Evolutionary conservation across 2,113 vertebrate species (phyloP).

Genomic region (Indri indri): DNA sequence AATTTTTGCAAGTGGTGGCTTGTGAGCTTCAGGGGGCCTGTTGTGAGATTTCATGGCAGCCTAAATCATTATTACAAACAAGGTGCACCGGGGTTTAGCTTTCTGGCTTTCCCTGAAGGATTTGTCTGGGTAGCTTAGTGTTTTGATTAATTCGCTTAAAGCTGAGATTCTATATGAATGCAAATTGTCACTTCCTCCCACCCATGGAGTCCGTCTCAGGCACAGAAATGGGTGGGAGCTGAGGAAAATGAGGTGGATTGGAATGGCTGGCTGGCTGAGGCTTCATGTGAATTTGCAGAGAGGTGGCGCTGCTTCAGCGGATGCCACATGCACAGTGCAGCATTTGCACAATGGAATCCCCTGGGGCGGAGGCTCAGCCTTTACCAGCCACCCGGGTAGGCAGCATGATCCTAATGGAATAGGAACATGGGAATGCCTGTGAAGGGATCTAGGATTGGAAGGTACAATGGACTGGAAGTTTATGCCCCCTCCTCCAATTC

Average conservation of each 20-base stretch:
- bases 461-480: not conserved
- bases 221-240: not conserved
- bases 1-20: not conserved
- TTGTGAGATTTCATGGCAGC: not conserved
- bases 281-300: not conserved
- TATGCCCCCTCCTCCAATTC: not conserved
- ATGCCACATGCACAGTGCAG: not conserved
- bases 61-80: constrained; percentile 18
- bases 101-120: not conserved
- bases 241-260: not conserved
- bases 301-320: not conserved
- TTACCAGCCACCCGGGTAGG: too few species aligned
- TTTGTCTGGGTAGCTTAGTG: constrained; percentile 42
- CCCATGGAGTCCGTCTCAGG: not conserved
- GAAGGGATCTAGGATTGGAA: not conserved
- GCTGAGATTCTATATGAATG: constrained; percentile 54
- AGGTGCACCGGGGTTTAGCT: not conserved
- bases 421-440: not conserved
- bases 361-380: not conserved
- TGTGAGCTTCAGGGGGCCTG: not conserved
- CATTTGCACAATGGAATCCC: not conserved
- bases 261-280: not conserved
- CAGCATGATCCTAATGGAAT: not conserved
- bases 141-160: constrained; percentile 54
- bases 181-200: not conserved